Percentiles rank a stretch among this genome's conserved stretches.
Evolutionary conservation across 2,113 vertebrate genomes (phyloP).

Genomic region (Oreocharis arfaki): DNA sequence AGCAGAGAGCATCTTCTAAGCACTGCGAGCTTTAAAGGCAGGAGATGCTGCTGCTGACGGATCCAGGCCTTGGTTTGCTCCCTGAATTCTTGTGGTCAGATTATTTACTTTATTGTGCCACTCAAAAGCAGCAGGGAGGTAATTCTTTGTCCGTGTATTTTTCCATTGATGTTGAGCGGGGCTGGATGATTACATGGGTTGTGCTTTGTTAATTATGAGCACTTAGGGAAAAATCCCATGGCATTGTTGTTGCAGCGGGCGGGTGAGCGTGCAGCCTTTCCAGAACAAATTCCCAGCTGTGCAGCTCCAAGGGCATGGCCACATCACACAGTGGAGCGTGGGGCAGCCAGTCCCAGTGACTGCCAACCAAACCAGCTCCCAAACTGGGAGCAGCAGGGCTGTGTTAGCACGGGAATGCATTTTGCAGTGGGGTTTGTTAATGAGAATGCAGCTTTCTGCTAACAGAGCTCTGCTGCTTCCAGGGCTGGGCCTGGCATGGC

Average conservation of each 20-base stretch:
- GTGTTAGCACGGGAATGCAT: not conserved
- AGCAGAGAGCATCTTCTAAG: not conserved
- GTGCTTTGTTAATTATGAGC: constrained; percentile 3
- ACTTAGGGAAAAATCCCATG: not conserved
- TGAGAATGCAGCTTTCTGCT: not conserved
- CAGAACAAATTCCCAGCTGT: constrained; percentile 18
- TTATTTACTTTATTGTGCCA: not conserved
- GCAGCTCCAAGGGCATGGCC: not conserved
- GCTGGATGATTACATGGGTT: not conserved
- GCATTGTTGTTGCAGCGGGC: not conserved
- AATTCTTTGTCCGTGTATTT: not conserved
- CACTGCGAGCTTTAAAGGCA: not conserved
- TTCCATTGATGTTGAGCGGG: not conserved
- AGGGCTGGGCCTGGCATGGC: not conserved
- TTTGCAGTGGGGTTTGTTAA: not conserved
- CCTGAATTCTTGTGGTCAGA: not conserved
- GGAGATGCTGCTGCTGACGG: not conserved
- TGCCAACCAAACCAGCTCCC: not conserved
- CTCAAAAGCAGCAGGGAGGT: not conserved
- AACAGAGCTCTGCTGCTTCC: not conserved
- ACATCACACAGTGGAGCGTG: not conserved
- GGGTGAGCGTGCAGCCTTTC: not conserved
- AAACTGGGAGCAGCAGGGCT: not conserved
- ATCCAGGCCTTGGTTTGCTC: not conserved
- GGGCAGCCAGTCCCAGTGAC: not conserved